These are phyloP conservation scores for Colletes latitarsis DNA, from an alignment of 1,140 invertebrate genomes.

Conservation along the genomic window DNA sequence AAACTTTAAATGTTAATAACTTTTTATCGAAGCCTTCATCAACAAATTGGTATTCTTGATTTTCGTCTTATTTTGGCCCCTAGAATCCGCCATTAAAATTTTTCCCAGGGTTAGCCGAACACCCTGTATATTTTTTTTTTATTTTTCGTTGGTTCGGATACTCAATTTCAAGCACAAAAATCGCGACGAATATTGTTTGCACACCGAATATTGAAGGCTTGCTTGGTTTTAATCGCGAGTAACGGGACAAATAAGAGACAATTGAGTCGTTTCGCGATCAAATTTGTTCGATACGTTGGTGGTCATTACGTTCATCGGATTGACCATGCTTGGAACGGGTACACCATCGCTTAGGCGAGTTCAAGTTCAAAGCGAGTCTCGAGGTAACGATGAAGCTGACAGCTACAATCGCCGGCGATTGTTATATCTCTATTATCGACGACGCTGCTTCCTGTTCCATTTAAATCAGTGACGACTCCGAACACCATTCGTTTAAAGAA, in stretches of 20 bases:
- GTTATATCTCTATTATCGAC: conserved; percentile 2
- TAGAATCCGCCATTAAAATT: too few relatives aligned
- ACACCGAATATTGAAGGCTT: background rate
- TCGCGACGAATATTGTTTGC: too few relatives aligned
- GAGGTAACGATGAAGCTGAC: background rate
- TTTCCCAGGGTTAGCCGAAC: too few relatives aligned
- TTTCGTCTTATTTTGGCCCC: too few relatives aligned
- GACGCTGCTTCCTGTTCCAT: background rate
- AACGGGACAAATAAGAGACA: background rate
- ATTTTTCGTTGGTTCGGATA: too few relatives aligned
- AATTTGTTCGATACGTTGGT: conserved; percentile 1
- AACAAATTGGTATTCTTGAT: too few relatives aligned
- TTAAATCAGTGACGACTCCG: background rate
- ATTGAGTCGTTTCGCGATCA: conserved; percentile 21
- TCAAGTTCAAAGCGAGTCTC: conserved; percentile 24
- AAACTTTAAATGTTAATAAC: too few relatives aligned
- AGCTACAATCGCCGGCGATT: background rate
- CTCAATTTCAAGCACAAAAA: too few relatives aligned
- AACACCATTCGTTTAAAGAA: background rate
- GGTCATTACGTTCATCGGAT: conserved; percentile 8
- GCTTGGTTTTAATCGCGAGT: too few relatives aligned
- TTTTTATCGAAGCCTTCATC: too few relatives aligned
- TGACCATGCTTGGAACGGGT: background rate
- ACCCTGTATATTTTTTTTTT: too few relatives aligned
- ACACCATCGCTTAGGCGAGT: background rate